Evolutionary conservation across 92 coral and sea anemone genomes (phyloP), one percentile per base, ranked within the genome.

Genomic region (Palythoa caribaeorum): DNA sequence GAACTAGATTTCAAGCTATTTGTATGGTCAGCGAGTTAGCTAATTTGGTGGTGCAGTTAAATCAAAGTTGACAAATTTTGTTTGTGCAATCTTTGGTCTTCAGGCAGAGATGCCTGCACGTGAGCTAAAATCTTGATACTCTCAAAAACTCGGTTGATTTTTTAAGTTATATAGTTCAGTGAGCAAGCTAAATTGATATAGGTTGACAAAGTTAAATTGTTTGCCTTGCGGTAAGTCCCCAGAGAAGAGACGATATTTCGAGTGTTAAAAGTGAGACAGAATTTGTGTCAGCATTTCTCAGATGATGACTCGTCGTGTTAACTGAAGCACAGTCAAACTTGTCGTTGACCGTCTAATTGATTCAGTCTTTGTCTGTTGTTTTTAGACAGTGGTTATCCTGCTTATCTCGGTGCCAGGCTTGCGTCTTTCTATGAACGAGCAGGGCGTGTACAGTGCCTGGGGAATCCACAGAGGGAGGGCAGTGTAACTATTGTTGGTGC

Each of bases 401-500:
- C 99, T 0, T 97, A 97, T 79, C 98, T 97, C 52, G 99, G 99
- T 15, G 99, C 99, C n/a, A 96, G 99, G 78, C 90, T 97, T 84
- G 99, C 99, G 13, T 97, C 99, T 9, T 97, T 97, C 90, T 97
- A 97, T 70, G 99, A 97, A 89, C 93, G 99, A 65, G 99, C 99
- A 19, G 99, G 99, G 54, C 95, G 99, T 66, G 99, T 95, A 48
- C 95, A 91, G 47, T 97, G 99, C 78, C 94, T 95, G 62, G 99
- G 99, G 5, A 97, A 95, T 87, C 99, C 99, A 19, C 97, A 94
- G 87, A 92, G 99, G 90, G 99, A 97, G 92, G 99, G 99, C 59
- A 97, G 99, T 94, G 99, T 97, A 21, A 94, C 99, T 68, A 97
- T 97, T 89, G 99, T 97, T 11, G 99, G 99, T 57, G 99, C 99